Conservation (phyloP, 2,113 vertebrate species). For the Sylvietta virens region DNA sequence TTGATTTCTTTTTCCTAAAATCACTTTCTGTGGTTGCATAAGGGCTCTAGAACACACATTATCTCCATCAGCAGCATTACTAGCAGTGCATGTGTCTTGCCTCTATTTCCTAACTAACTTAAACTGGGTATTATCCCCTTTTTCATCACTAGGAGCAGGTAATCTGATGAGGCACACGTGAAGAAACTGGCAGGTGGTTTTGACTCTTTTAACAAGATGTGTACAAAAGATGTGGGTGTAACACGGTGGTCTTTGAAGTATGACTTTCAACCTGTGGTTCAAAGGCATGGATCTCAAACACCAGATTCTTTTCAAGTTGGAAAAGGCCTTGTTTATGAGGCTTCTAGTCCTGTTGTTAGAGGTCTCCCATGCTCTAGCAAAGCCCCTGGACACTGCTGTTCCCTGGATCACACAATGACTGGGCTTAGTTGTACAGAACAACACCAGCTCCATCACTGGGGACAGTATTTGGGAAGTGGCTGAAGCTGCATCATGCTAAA, state of each 20-base stretch:
- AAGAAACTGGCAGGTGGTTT: background rate
- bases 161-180: background rate
- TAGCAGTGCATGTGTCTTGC: background rate
- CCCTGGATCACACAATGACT: background rate
- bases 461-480: background rate
- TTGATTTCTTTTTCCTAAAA: background rate
- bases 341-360: background rate
- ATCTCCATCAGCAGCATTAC: background rate
- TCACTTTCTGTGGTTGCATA: background rate
- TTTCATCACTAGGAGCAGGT: background rate
- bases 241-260: background rate
- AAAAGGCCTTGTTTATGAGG: background rate
- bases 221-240: background rate
- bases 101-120: background rate
- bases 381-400: background rate
- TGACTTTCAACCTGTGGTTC: rapidly evolving
- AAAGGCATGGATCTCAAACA: background rate
- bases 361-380: background rate
- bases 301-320: background rate
- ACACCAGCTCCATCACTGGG: rapidly evolving
- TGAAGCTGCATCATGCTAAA: background rate
- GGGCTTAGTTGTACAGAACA: background rate
- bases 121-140: background rate
- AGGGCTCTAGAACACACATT: background rate
- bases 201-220: background rate